Percentiles rank a stretch among this genome's conserved stretches.
Evolutionary conservation across 2,113 vertebrate genomes (phyloP).

Genomic region (Camelus bactrianus): DNA sequence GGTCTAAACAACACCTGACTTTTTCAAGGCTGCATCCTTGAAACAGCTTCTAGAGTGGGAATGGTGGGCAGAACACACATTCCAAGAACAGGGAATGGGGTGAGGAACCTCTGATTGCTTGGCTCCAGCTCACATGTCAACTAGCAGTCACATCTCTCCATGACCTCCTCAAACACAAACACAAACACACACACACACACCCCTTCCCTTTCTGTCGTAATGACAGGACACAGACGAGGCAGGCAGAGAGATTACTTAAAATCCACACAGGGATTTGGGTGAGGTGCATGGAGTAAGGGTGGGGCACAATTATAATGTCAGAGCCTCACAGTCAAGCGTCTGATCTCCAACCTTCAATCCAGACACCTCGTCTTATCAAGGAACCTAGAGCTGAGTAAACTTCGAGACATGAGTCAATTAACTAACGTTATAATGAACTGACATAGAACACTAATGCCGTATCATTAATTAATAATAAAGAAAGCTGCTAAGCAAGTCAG

Average conservation of each 20-base stretch:
- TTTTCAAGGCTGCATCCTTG: neutral
- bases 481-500: neutral
- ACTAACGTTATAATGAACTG: neutral
- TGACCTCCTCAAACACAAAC: neutral
- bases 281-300: neutral
- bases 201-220: neutral
- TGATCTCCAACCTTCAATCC: neutral
- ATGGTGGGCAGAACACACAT: neutral
- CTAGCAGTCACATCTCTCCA: neutral
- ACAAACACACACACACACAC: neutral
- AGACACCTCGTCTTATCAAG: neutral
- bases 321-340: neutral
- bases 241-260: neutral
- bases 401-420: neutral
- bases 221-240: neutral
- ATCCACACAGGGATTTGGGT: no score
- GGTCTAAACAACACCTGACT: neutral
- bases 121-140: neutral
- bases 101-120: neutral
- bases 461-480: conserved; percentile 7
- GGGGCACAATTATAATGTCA: neutral
- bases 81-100: neutral
- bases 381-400: neutral
- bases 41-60: neutral
- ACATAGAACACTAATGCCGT: neutral